Evolutionary conservation across 2,888 invertebrate genomes (phyloP).

Genomic region (Stenodema calcarata): DNA sequence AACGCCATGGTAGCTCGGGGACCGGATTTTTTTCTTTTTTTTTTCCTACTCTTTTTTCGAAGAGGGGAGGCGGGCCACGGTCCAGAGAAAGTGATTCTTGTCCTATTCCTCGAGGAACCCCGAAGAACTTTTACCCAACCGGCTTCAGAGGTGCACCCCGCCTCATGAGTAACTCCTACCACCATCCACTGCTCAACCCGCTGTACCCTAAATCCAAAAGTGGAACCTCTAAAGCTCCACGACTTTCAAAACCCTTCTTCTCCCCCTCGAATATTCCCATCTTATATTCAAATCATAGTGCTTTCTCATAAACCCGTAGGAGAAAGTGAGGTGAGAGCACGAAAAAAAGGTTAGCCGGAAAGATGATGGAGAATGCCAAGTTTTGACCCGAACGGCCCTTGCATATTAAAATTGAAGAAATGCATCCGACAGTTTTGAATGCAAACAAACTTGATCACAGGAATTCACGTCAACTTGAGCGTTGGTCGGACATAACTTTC

Average conservation of each 20-base stretch:
- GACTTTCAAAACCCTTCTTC: slow-evolving; percentile 23
- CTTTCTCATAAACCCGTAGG: slow-evolving; percentile 23
- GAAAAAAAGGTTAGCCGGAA: neutral
- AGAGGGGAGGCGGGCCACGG: neutral
- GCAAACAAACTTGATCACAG: neutral
- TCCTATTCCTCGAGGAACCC: neutral
- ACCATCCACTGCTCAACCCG: neutral
- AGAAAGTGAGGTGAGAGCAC: slow-evolving; percentile 18
- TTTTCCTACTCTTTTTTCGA: neutral
- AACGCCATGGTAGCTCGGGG: neutral
- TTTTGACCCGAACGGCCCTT: neutral
- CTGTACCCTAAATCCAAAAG: slow-evolving; percentile 4
- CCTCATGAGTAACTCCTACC: neutral
- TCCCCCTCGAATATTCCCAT: slow-evolving; percentile 14
- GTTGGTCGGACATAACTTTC: neutral
- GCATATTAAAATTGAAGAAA: neutral
- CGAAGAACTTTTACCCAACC: slow-evolving; percentile 21
- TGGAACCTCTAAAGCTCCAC: neutral
- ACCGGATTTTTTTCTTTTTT: neutral
- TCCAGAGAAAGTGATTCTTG: slow-evolving; percentile 12
- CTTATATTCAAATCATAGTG: slow-evolving; percentile 25
- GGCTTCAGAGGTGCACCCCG: neutral
- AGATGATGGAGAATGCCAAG: neutral
- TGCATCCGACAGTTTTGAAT: neutral
- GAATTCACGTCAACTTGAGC: neutral